Conservation (phyloP, 1,140 invertebrate species). For the Drosophila insularis region DNA sequence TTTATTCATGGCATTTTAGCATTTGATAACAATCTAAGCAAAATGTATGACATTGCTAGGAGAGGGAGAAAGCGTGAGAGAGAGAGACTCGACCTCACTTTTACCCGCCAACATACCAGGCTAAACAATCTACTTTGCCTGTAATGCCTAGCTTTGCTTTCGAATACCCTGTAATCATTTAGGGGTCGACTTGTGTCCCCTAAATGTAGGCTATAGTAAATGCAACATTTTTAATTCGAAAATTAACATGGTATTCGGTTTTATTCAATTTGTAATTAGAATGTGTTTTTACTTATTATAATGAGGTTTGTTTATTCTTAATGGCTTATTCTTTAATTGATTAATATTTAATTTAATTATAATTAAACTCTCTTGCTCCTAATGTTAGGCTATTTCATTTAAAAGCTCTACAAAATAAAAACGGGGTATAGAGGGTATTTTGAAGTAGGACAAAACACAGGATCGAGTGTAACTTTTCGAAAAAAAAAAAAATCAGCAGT, state of each 20-base stretch:
- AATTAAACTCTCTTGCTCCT: no score
- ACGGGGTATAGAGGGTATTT: no score
- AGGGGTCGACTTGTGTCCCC: no score
- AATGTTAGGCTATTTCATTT: not conserved
- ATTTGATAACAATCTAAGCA: slow-evolving; percentile 77
- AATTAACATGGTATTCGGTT: no score
- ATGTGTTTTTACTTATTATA: no score
- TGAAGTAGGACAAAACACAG: no score
- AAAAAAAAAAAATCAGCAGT: slow-evolving; percentile 6
- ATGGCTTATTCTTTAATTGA: no score
- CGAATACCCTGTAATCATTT: not conserved
- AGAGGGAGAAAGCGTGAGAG: no score
- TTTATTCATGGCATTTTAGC: slow-evolving; percentile 75
- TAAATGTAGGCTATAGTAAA: no score
- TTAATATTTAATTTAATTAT: no score
- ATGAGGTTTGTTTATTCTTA: not conserved
- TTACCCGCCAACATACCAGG: not conserved
- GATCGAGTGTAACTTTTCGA: not conserved
- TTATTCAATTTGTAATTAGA: no score
- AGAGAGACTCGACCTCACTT: not conserved
- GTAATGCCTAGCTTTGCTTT: not conserved
- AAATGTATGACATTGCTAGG: slow-evolving; percentile 73
- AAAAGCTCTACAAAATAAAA: not conserved
- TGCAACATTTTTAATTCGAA: no score
- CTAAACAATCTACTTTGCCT: not conserved